Evolutionary conservation across 2,888 invertebrate genomes (phyloP), one percentile per base, ranked within the genome.

Genomic region (Dynastes tityus): DNA sequence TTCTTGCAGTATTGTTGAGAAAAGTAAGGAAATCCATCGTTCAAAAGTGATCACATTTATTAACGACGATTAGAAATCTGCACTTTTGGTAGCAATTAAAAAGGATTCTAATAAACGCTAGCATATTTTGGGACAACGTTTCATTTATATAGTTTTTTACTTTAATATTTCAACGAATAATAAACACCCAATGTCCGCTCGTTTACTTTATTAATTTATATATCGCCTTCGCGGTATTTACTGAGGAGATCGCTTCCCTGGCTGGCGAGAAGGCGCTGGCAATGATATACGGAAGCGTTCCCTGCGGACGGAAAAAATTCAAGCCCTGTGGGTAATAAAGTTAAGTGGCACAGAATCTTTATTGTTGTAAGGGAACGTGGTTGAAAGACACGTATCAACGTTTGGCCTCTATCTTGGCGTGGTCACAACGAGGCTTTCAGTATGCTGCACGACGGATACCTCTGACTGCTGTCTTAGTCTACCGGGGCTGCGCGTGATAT

Each of bases 301-400:
- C 73, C 73, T 55, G 76, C 58, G 67, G 76, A 65, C 29, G 40
- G 55, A 68, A 76, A 49, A 68, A 76, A 58, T 76, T 76, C 68
- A 67, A 76, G 67, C 76, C 58, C 68, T 3, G 67, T 68, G 76
- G 64, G 76, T 73, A 78, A 73, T 68, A 73, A 78, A 78, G 68
- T 77, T 70, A 77, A 77, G 73, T 78, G 73, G 78, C 55, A 53
- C 51, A 63, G 78, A 76, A 79, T 77, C 68, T 79, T 79, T 79
- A 79, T 79, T 77, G 79, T 74, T 77, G 74, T 67, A 79, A 68
- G 67, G 45, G 79, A 73, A 77, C 77, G 74, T 74, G 74, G 76
- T 79, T 74, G 79, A 79, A 76, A 80, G 81, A 77, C 81, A 81
- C 81, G 81, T 81, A 79, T 79, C 79, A 78, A 79, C 80, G 79